phyloP scores from a whole-genome alignment of 2,888 invertebrate genomes.

The Habrosyne pyritoides region DNA sequence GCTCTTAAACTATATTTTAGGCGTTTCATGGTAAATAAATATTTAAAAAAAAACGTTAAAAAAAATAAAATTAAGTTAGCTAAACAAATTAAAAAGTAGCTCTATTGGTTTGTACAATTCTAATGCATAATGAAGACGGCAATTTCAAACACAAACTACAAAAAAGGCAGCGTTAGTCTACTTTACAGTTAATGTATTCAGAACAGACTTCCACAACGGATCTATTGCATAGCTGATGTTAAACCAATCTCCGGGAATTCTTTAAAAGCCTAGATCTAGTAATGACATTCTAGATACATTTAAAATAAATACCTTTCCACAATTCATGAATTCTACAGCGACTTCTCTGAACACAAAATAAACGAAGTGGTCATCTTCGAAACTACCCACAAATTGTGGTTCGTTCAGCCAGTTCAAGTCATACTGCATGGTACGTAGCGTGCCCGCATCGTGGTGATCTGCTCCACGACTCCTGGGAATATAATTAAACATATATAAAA shows the following conservation, averaged over 20 bases:
- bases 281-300: background rate
- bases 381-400: conserved; percentile 96
- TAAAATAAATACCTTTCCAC: conserved; percentile 89
- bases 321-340: conserved; percentile 96
- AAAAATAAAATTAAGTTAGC: too few species aligned
- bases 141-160: background rate
- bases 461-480: conserved; percentile 69
- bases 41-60: too few species aligned
- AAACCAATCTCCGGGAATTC: background rate
- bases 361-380: conserved; percentile 93
- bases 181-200: background rate
- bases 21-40: too few species aligned
- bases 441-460: conserved; percentile 64
- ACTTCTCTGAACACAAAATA: conserved; percentile 96
- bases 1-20: too few species aligned
- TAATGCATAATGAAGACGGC: too few species aligned
- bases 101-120: too few species aligned
- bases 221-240: conserved; percentile 1
- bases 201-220: background rate
- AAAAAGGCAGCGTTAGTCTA: background rate
- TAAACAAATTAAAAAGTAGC: too few species aligned
- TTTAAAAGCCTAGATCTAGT: background rate
- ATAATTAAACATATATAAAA: background rate
- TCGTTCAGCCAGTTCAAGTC: conserved; percentile 95
- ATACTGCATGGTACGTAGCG: conserved; percentile 90